Conservation (phyloP, 2,888 invertebrate species). For the Parnassius apollo region DNA sequence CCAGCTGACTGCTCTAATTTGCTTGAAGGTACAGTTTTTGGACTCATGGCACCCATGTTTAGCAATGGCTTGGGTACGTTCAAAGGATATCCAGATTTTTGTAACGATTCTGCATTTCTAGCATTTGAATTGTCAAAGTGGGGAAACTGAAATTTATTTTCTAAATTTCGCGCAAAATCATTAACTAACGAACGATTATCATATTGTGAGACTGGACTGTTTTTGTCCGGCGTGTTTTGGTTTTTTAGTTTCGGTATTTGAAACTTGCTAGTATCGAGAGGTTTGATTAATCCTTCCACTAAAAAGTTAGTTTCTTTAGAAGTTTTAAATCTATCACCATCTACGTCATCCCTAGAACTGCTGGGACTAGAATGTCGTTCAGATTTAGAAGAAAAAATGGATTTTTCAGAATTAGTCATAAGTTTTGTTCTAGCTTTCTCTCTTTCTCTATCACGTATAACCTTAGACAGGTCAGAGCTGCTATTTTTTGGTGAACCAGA, state of each 20-base stretch:
- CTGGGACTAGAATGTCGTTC: slow-evolving; percentile 86
- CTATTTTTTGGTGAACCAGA: slow-evolving; percentile 83
- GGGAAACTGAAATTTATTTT: slow-evolving; percentile 69
- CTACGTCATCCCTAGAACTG: slow-evolving; percentile 83
- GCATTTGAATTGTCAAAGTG: slow-evolving; percentile 65
- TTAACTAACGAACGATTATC: slow-evolving; percentile 70
- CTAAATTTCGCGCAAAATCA: slow-evolving; percentile 67
- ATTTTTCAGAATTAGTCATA: slow-evolving; percentile 82
- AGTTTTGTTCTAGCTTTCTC: slow-evolving; percentile 82
- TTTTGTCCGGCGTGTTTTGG: slow-evolving; percentile 73
- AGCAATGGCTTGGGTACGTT: slow-evolving; percentile 72
- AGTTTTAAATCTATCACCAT: slow-evolving; percentile 83
- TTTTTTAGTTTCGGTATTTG: slow-evolving; percentile 90
- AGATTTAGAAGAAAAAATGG: slow-evolving; percentile 83
- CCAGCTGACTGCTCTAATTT: slow-evolving; percentile 59
- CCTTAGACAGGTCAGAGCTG: slow-evolving; percentile 78
- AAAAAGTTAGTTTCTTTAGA: slow-evolving; percentile 83
- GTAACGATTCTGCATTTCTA: slow-evolving; percentile 59
- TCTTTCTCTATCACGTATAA: slow-evolving; percentile 82
- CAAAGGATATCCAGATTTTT: slow-evolving; percentile 69
- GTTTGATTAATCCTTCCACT: slow-evolving; percentile 89
- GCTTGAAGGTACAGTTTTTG: slow-evolving; percentile 57
- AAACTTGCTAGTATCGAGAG: slow-evolving; percentile 89
- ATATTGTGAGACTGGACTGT: slow-evolving; percentile 63
- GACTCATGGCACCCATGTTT: slow-evolving; percentile 70